Percentiles rank a stretch among this genome's conserved stretches.
phyloP scores from a whole-genome alignment of 2,797 vertebrate genomes.

The Characodon lateralis region DNA sequence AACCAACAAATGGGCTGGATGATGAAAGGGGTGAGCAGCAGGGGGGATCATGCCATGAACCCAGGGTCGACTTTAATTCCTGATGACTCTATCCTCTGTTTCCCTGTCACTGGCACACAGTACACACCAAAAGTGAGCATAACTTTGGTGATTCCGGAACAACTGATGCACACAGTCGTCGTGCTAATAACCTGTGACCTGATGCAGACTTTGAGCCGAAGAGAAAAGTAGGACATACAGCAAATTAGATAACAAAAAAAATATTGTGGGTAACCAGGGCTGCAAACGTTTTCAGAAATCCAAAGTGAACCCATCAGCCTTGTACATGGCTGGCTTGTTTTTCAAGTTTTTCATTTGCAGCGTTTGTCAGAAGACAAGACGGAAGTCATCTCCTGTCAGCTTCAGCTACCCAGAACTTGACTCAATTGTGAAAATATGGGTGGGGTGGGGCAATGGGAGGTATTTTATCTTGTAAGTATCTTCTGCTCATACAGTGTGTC shows the following conservation, averaged over 20 bases:
- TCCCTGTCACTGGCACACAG: conserved; percentile 62
- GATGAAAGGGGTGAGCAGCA: conserved; percentile 76
- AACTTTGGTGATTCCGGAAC: conserved; percentile 30
- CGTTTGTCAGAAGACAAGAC: conserved; percentile 51
- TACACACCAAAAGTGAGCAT: conserved; percentile 46
- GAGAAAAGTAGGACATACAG: conserved; percentile 39
- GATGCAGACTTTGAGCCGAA: conserved; percentile 28
- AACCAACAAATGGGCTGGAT: conserved; percentile 77
- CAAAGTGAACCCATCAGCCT: conserved; percentile 38
- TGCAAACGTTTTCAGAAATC: conserved; percentile 18
- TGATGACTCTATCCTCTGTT: conserved; percentile 76
- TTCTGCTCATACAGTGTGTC: conserved; percentile 15
- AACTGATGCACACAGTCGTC: conserved; percentile 11
- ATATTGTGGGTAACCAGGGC: background rate
- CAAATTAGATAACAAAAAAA: conserved; percentile 16
- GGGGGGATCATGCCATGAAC: conserved; percentile 55
- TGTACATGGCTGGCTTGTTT: conserved; percentile 63
- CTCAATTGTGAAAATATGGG: conserved; percentile 63
- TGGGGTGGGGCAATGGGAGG: conserved; percentile 31
- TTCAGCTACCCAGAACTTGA: conserved; percentile 58
- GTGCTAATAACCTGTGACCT: background rate
- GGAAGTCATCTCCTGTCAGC: conserved; percentile 48
- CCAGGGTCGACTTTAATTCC: conserved; percentile 57
- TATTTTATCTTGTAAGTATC: conserved; percentile 52
- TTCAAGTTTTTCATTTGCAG: conserved; percentile 63